Base-by-base conservation (phyloP, 2,888 invertebrate genomes). In the Lasioglossum pauxillum region DNA sequence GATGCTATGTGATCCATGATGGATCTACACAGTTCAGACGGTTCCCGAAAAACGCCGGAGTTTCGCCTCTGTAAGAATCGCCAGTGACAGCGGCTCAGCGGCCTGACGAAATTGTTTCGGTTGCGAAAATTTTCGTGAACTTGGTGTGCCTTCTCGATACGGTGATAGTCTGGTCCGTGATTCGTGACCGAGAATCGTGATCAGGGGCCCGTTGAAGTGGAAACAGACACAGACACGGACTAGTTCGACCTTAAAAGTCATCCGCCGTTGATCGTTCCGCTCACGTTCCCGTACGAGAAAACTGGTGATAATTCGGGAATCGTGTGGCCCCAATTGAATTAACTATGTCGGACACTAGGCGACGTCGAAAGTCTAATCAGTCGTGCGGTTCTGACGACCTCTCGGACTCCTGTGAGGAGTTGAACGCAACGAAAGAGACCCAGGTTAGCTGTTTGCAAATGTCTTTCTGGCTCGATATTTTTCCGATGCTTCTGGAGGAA, bases 351-450 rank as follows among this genome's bases (percentile, higher is more conserved):
- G 95, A 95, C 88, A 91, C 91, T 72, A 92, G 95, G 83, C 95
- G 95, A 89, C 95, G 95, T 84, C 93, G 94, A 85, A 94, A 93
- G 86, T 93, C 93, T 53, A 90, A 92, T 82, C 93, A 94, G 79
- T 95, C 95, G 67, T 94, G 93, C 44, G 94, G 92, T 79, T 95
- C 95, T 19, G 95, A 95, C 84, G 95, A 95, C 86, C 91, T 94
- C 16, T 95, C 95, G 27, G 95, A 94, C 67, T 95, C 95, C 23
- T 93, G 92, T 86, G 95, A 95, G 46, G 95, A 95, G 71, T 89
- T 94, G 73, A 95, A 94, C 82, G 92, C 92, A 44, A 93, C 95
- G 72, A 95, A 94, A 86, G 95, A 94, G 84, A 94, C 93, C n/a
- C 94, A 94, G 93, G 95, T 95, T 91, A 93, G 90, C 87, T 60